A percentile compares a stretch with the other conserved stretches of the same genome.
Conservation (phyloP, 2,888 invertebrate genomes). For the Drosophila falleni region DNA sequence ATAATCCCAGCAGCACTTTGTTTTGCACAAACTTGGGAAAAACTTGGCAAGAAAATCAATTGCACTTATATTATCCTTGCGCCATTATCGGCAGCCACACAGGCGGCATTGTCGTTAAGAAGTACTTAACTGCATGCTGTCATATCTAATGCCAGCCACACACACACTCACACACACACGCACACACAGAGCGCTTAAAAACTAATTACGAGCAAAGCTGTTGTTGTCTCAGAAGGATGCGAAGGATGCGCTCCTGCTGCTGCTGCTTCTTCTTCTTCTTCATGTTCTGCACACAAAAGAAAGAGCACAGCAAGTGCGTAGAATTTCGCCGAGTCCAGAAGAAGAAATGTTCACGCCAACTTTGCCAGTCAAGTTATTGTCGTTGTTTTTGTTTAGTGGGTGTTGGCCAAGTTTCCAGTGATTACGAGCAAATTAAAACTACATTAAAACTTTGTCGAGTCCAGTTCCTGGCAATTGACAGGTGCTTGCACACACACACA, state of each 20-base stretch:
- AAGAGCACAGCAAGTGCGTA: constrained; percentile 50
- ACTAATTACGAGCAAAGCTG: constrained; percentile 77
- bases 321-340: constrained; percentile 44
- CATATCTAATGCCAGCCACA: constrained; percentile 67
- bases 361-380: constrained; percentile 38
- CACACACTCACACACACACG: constrained; percentile 25
- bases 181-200: constrained; percentile 67
- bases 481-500: constrained; percentile 8
- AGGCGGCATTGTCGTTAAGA: constrained; percentile 67
- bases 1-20: constrained; percentile 36
- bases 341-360: constrained; percentile 29
- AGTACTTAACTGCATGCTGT: constrained; percentile 78
- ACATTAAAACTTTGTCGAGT: constrained; percentile 76
- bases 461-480: constrained; percentile 69
- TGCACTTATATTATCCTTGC: constrained; percentile 63
- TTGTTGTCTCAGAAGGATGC: constrained; percentile 37
- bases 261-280: neutral
- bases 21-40: constrained; percentile 27
- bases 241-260: constrained; percentile 4
- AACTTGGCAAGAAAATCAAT: constrained; percentile 73
- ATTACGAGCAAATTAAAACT: constrained; percentile 81
- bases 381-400: constrained; percentile 19
- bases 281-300: constrained; percentile 13
- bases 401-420: constrained; percentile 61
- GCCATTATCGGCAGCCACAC: constrained; percentile 72